A percentile compares a stretch with the other conserved stretches of the same genome.
Conservation (phyloP, 2,797 vertebrate genomes). For the Anableps anableps region DNA sequence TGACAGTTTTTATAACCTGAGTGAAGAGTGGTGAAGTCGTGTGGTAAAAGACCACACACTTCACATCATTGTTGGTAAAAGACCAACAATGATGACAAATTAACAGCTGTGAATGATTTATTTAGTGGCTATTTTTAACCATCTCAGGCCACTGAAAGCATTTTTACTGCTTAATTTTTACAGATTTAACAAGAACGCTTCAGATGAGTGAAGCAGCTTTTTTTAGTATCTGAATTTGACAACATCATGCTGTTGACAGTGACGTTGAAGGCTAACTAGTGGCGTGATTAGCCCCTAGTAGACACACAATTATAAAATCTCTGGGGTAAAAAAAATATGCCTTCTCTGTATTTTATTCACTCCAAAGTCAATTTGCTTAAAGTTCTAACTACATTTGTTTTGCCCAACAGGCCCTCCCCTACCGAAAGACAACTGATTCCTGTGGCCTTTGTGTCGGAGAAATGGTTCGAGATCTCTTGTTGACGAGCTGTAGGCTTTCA, state of each 20-base stretch:
- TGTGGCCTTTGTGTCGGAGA: conserved; percentile 99
- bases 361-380: conserved; percentile 15
- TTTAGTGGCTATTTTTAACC: conserved; percentile 30
- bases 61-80: no score
- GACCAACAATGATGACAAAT: conserved; percentile 47
- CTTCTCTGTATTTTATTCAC: conserved; percentile 2
- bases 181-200: not conserved
- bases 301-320: not conserved
- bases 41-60: conserved; percentile 36
- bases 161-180: conserved; percentile 9
- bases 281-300: conserved; percentile 11
- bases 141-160: not conserved
- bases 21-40: conserved; percentile 42
- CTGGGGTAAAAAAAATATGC: not conserved
- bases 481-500: conserved; percentile 90
- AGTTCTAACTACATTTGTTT: conserved; percentile 45
- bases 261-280: conserved; percentile 8
- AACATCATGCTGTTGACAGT: not conserved
- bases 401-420: conserved; percentile 89
- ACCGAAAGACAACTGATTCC: conserved; percentile 98
- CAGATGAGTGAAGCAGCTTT: conserved; percentile 7
- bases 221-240: conserved; percentile 8
- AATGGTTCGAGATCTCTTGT: conserved; percentile 99
- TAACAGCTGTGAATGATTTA: conserved; percentile 38
- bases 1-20: conserved; percentile 37